Percentiles rank a stretch among this genome's conserved stretches.
Conservation (phyloP, 2,888 invertebrate species). For the Acrocera orbiculus region DNA sequence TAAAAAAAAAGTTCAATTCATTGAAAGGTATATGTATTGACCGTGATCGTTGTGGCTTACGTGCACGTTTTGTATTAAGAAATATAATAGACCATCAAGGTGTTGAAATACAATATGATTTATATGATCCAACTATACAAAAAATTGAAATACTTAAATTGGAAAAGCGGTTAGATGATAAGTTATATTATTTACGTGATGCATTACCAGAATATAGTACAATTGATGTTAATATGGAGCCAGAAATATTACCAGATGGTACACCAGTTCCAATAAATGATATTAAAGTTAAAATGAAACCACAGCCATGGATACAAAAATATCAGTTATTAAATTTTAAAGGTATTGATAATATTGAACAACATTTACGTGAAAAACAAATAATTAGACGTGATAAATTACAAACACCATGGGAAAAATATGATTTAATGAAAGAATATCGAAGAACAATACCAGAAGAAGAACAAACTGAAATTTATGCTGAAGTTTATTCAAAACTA, state of each 20-base stretch:
- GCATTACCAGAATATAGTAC: conserved; percentile 83
- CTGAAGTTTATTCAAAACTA: conserved; percentile 61
- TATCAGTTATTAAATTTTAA: conserved; percentile 69
- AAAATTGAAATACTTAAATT: conserved; percentile 78
- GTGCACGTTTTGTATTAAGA: conserved; percentile 70
- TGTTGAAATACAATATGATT: conserved; percentile 42
- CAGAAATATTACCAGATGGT: conserved; percentile 61
- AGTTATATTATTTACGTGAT: conserved; percentile 76
- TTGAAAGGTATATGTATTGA: conserved; percentile 68
- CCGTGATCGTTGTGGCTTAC: conserved; percentile 61
- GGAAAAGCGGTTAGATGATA: conserved; percentile 83
- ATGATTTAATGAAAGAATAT: conserved; percentile 86
- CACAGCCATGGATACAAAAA: conserved; percentile 75
- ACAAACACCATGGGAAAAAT: conserved; percentile 68
- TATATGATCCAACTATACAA: conserved; percentile 87
- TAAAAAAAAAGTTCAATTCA: too few species aligned
- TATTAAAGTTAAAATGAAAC: conserved; percentile 51
- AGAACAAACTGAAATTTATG: conserved; percentile 70
- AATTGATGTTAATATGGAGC: conserved; percentile 81
- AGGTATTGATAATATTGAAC: conserved; percentile 49
- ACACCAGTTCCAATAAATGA: conserved; percentile 61
- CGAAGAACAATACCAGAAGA: conserved; percentile 76
- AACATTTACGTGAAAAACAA: conserved; percentile 36
- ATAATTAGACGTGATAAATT: conserved; percentile 36
- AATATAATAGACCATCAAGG: conserved; percentile 88